A percentile compares a stretch with the other conserved stretches of the same genome.
Evolutionary conservation across 2,888 invertebrate genomes (phyloP).

Genomic region (Philopedon plagiatum): DNA sequence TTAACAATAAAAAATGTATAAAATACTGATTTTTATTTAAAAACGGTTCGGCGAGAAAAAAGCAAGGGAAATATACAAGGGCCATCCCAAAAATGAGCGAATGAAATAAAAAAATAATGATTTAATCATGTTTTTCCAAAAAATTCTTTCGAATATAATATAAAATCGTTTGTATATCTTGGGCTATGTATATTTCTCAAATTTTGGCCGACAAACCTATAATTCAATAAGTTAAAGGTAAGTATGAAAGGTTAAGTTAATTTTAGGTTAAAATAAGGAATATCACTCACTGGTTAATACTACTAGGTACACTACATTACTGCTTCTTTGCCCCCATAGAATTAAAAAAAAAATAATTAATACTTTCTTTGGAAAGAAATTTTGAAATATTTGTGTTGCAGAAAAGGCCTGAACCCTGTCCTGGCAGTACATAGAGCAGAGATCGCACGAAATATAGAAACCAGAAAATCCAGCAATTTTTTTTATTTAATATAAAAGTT

Average conservation of each 20-base stretch:
- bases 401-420: too few species aligned
- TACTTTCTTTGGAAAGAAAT: too few species aligned
- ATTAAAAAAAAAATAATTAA: too few species aligned
- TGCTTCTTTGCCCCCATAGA: conserved; percentile 38
- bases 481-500: too few species aligned
- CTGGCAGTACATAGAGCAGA: too few species aligned
- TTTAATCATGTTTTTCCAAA: too few species aligned
- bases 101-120: too few species aligned
- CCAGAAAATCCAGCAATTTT: too few species aligned
- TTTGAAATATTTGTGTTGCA: too few species aligned
- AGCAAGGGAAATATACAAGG: conserved; percentile 8
- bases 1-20: conserved; percentile 61
- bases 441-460: too few species aligned
- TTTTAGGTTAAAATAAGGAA: conserved; percentile 58
- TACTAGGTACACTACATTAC: conserved; percentile 61
- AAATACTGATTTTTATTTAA: conserved; percentile 66
- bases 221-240: conserved; percentile 55
- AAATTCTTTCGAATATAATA: too few species aligned
- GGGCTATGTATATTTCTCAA: conserved; percentile 18
- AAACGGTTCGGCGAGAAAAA: conserved; percentile 43
- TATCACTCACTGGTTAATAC: conserved; percentile 69
- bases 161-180: too few species aligned
- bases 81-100: background rate
- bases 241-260: conserved; percentile 53
- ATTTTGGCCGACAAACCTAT: conserved; percentile 5